phyloP scores from a whole-genome alignment of 2,797 vertebrate genomes.

The Coregonus suidteri region DNA sequence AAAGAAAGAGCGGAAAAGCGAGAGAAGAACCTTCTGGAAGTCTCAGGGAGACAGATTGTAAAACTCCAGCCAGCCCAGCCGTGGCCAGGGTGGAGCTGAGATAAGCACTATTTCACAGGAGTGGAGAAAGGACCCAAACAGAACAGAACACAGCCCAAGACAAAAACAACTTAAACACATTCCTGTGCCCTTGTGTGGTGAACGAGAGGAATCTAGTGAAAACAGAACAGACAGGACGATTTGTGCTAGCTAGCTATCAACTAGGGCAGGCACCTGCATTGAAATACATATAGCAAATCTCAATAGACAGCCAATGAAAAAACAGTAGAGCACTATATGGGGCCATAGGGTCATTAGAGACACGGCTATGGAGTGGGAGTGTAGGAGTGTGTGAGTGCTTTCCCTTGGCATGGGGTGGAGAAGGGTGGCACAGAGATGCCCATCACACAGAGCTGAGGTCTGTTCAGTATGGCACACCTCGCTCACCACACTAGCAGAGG shows the following conservation, averaged over 20 bases:
- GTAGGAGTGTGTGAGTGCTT: neutral
- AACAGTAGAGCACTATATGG: no score
- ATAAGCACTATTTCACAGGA: conserved; percentile 8
- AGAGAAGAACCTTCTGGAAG: neutral
- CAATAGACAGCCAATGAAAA: no score
- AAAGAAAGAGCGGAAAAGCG: neutral
- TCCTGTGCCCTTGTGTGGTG: conserved; percentile 11
- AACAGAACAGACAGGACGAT: neutral
- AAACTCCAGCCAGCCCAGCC: neutral
- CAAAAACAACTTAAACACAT: conserved; percentile 9
- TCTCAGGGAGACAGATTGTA: neutral
- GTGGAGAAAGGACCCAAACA: neutral
- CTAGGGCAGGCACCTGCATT: neutral
- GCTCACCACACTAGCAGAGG: conserved; percentile 56
- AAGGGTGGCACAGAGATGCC: conserved; percentile 43
- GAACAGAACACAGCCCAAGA: neutral
- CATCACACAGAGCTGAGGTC: conserved; percentile 70
- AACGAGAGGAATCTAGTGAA: neutral
- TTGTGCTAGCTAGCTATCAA: neutral
- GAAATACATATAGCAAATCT: neutral
- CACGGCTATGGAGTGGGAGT: no score
- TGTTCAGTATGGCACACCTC: conserved; percentile 53
- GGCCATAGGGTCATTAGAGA: no score
- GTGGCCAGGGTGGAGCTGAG: neutral
- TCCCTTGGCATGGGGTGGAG: neutral